Base-by-base conservation (phyloP, 2,888 invertebrate species). In the Hecatera dysodea region DNA sequence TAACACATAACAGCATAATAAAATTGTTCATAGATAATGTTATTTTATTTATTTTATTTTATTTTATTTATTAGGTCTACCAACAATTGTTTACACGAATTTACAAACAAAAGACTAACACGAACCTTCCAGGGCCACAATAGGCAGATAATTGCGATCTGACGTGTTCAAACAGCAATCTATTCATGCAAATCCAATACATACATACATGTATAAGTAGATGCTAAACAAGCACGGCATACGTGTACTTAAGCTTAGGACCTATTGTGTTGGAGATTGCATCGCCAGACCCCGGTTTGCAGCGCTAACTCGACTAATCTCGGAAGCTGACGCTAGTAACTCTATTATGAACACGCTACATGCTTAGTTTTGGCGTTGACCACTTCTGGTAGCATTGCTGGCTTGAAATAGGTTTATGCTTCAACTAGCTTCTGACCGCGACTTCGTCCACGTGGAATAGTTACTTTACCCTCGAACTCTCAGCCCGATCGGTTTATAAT, bases 251-350 rank as follows among this genome's bases (percentile, higher is more conserved):
- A 65, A 66, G 66, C 73, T 57, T 61, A 65, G 44, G 22, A n/a
- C 39, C 77, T 22, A 75, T 82, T 82, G 80, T 80, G 15, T 65
- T 67, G n/a, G 56, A 75, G 72, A 82, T 78, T 80, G 73, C 66
- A 62, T 67, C 55, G 66, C 62, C 55, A 59, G 59, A 65, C 50
- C 70, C 15, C 29, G 60, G 60, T 70, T 72, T 56, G 67, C 48
- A 67, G 65, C 59, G 65, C 48, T 68, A 71, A 74, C 76, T 63
- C 53, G 27, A 33, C 65, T 76, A 70, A 74, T 80, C 57, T 48
- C 56, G 52, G 56, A 29, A 71, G 55, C 63, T 17, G 46, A 55
- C 5, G n/a, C 8, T 39, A 12, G 17, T 60, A n/a, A 46, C 57
- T 77, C 24, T 17, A 17, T 50, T 63, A 36, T 36, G 27, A 24